Conservation (phyloP, 2,797 vertebrate species). For the Pseudomugil gertrudae region DNA sequence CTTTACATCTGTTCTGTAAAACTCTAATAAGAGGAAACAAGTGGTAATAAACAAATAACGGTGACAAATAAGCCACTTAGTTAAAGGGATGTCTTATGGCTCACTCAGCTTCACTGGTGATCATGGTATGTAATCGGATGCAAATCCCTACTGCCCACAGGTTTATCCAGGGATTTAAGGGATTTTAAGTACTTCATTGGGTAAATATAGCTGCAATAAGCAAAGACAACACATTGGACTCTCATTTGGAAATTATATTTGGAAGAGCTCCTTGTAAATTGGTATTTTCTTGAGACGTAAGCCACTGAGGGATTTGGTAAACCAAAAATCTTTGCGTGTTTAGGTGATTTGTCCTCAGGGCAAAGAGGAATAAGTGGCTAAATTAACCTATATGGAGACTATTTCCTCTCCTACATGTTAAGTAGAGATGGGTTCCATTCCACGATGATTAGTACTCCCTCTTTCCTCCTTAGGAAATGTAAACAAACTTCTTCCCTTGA, state of each 20-base stretch:
- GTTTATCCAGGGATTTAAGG: slow-evolving; percentile 65
- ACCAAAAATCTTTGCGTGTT: background rate
- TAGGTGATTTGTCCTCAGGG: background rate
- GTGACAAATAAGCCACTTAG: slow-evolving; percentile 67
- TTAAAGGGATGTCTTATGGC: slow-evolving; percentile 48
- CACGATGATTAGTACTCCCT: background rate
- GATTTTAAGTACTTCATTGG: slow-evolving; percentile 49
- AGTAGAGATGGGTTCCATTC: background rate
- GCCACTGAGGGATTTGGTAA: slow-evolving; percentile 2
- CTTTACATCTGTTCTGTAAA: slow-evolving; percentile 24
- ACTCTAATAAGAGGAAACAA: slow-evolving; percentile 41
- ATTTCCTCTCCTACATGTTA: background rate
- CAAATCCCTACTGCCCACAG: slow-evolving; percentile 56
- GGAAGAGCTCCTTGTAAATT: background rate
- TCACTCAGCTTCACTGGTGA: slow-evolving; percentile 57
- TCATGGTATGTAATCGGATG: slow-evolving; percentile 32
- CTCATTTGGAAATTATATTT: slow-evolving; percentile 39
- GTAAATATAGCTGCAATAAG: slow-evolving; percentile 44
- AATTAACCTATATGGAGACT: background rate
- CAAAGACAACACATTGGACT: slow-evolving; percentile 40
- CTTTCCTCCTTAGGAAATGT: background rate
- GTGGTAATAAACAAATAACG: slow-evolving; percentile 46
- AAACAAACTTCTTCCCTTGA: background rate
- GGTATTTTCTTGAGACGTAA: slow-evolving; percentile 10
- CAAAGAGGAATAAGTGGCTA: background rate